These are phyloP conservation scores for Sitta europaea DNA, from an alignment of 2,113 vertebrate species.

Conservation along the genomic window DNA sequence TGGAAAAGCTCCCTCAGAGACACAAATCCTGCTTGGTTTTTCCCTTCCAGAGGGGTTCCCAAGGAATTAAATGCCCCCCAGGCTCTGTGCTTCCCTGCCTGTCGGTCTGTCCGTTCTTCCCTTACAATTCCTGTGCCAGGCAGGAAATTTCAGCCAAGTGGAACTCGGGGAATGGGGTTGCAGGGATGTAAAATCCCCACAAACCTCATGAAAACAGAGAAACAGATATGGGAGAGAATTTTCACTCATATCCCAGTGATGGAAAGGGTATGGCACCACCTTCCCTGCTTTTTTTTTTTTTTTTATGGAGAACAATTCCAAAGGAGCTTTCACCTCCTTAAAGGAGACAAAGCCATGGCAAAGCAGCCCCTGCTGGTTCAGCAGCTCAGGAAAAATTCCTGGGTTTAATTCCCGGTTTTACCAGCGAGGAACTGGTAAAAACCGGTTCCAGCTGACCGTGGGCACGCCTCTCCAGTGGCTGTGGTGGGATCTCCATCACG, in stretches of 20 bases:
- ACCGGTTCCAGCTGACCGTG: not conserved
- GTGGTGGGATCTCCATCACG: not conserved
- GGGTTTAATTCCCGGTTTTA: not conserved
- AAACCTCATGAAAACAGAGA: not conserved
- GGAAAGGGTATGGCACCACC: fast-evolving
- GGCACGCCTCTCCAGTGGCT: not conserved
- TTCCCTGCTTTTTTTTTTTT: not conserved
- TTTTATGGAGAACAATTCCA: not conserved
- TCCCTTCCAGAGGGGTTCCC: not conserved
- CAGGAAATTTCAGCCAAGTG: not conserved
- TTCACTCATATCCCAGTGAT: not conserved
- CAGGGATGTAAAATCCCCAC: not conserved
- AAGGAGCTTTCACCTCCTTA: not conserved
- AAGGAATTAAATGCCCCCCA: not conserved
- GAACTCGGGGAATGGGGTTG: not conserved
- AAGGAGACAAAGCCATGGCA: not conserved
- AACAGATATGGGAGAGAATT: not conserved
- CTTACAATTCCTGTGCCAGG: not conserved
- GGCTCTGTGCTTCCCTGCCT: not conserved
- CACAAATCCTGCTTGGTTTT: not conserved
- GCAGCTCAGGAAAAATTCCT: not conserved
- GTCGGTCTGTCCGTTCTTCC: fast-evolving
- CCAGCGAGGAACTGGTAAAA: not conserved
- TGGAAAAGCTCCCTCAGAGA: not conserved
- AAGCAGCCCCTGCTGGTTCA: not conserved